phyloP scores from a whole-genome alignment of 1,140 invertebrate genomes.

The Neuroterus valhalla region DNA sequence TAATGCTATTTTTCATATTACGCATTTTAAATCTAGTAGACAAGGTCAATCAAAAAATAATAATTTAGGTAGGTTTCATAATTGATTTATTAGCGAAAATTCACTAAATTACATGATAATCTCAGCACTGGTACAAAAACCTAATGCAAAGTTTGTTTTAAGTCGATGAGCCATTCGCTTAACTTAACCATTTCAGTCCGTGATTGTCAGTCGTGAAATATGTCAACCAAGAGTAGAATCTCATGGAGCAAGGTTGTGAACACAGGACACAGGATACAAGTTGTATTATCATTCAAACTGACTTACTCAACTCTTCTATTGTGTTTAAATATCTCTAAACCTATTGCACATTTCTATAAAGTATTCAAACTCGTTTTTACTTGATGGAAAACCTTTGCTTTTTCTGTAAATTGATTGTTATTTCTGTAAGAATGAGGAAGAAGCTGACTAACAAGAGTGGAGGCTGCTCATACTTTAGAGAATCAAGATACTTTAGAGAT shows the following conservation, averaged over 20 bases:
- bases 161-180: slow-evolving; percentile 23
- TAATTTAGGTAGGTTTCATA: not conserved
- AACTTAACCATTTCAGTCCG: slow-evolving; percentile 20
- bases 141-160: slow-evolving; percentile 15
- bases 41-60: not conserved
- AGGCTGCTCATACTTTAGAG: not conserved
- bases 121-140: slow-evolving; percentile 18
- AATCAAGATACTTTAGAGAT: slow-evolving; percentile 33
- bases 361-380: no score
- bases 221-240: slow-evolving; percentile 11
- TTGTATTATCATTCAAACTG: not conserved
- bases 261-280: no score
- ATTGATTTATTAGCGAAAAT: slow-evolving; percentile 21
- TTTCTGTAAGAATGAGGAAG: no score
- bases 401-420: no score
- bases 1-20: no score
- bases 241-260: not conserved
- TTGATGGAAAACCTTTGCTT: no score
- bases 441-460: not conserved
- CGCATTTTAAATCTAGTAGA: not conserved
- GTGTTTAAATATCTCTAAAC: not conserved
- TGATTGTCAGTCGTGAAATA: slow-evolving; percentile 19
- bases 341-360: slow-evolving; percentile 2
- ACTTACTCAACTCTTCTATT: not conserved
- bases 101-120: slow-evolving; percentile 10